Base-by-base conservation (phyloP, 2,888 invertebrate species). In the Diloba caeruleocephala region DNA sequence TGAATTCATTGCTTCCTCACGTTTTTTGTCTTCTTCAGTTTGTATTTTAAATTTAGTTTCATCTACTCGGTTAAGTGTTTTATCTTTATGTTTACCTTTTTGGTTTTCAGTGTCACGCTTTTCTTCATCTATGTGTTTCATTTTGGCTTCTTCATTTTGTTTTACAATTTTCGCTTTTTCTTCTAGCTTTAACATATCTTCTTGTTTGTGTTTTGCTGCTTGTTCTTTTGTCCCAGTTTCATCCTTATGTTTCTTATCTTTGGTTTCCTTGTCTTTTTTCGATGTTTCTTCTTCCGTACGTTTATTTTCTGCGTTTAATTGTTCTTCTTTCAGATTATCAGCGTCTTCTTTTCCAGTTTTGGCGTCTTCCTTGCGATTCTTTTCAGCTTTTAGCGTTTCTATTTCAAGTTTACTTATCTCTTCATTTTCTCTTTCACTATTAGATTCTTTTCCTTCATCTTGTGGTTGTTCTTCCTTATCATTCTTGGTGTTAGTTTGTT, bases 61-160 rank as follows among this genome's bases (percentile, higher is more conserved):
- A 7, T 21, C 54, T 48, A 59, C 38, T 56, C 34, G 53, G 42
- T 76, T 69, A 21, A 74, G 17, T 0, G 54, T 29, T 42, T 50
- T 54, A 37, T 55, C 54, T 32, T 56, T 55, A 52, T 50, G 15
- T 25, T 36, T 31, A 17, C 45, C 44, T 3, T 59, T 53, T 6
- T 15, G 12, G 5, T 36, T 23, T 26, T 33, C 28, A 10, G 38
- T 50, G 4, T 45, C 13, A n/a, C 6, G 9, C 34, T 36, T 56
- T 54, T 43, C 21, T 14, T 53, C 53, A 6, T 54, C 25, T 57
- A 53, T 53, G 12, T 14, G 36, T 42, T 49, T 44, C 17, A n/a
- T 41, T 15, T 34, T 54, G 0, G 31, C 29, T 1, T 54, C 38
- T 15, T 25, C 8, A 2, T 50, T 5, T 9, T 14, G 15, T 28